Base-by-base conservation (phyloP, 2,797 vertebrate species). In the Gymnoscopelus braueri region DNA sequence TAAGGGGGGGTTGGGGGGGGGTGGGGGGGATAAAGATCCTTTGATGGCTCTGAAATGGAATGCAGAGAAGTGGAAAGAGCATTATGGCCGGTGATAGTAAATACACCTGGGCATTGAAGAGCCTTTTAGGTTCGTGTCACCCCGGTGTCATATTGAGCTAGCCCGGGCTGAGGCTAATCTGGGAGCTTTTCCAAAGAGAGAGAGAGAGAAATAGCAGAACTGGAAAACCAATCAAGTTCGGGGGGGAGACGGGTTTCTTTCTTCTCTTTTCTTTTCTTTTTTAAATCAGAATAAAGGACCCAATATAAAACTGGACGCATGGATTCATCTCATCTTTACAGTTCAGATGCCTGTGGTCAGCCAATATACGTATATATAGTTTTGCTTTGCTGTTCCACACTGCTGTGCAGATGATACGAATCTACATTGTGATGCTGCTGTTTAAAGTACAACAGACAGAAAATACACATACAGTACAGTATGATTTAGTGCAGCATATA, bases 1-100 rank as follows among this genome's bases (percentile, higher is more conserved):
- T 66, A 65, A 60, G 62, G 68, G 69, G 11, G 24, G 59, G 32
- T 80, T 85, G 88, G 64, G 51, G 5, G 66, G 63, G 3, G 67
- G 65, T 59, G 62, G 71, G 69, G 10, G 24, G 59, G 35, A 81
- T 86, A 88, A 90, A 85, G 77, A 78, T 75, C 72, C 75, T 86
- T 85, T 87, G 86, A 91, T 87, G 75, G 84, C 81, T 78, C 77
- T 83, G 84, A 85, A 89, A 87, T 84, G 74, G 81, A 87, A 87
- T 84, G 79, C 86, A 86, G 70, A 79, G 82, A 79, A 71, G 74
- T 81, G 81, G 66, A 79, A 78, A 80, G 69, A 80, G 69, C 59
- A 79, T 80, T 80, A 77, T 73, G 48, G 71, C 77, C 59, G 59
- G 73, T 71, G 78, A 87, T 81, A 76, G 85, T 81, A 89, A 88